Conservation (phyloP, 2,888 invertebrate species). For the Dermolepida albohirtum region DNA sequence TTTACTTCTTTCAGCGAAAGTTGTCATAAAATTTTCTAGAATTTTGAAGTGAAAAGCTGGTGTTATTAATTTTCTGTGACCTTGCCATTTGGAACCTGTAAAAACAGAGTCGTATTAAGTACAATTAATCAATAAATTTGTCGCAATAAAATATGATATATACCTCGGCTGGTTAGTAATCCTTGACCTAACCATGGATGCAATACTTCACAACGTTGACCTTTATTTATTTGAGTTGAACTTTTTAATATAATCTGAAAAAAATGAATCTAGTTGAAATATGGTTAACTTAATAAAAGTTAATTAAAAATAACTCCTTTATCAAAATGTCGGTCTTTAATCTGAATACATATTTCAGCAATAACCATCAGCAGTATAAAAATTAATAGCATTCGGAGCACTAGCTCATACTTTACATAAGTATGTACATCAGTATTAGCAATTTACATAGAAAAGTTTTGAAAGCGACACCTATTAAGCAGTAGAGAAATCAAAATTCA, state of each 20-base stretch:
- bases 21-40: constrained; percentile 55
- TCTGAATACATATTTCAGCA: too few species aligned
- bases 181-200: constrained; percentile 40
- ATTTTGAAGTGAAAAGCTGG: constrained; percentile 58
- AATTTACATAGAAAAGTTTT: too few species aligned
- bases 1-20: constrained; percentile 55
- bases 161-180: constrained; percentile 35
- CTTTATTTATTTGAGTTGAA: constrained; percentile 32
- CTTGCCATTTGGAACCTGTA: constrained; percentile 51
- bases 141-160: not conserved
- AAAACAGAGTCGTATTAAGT: not conserved
- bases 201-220: constrained; percentile 9
- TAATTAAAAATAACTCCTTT: too few species aligned
- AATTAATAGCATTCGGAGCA: too few species aligned
- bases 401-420: too few species aligned
- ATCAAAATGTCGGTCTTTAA: too few species aligned
- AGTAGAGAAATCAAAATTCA: too few species aligned
- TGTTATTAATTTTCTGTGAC: constrained; percentile 54
- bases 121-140: not conserved
- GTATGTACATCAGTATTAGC: too few species aligned
- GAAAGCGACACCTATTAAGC: too few species aligned
- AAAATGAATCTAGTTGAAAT: too few species aligned
- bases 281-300: too few species aligned
- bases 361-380: too few species aligned
- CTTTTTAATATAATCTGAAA: constrained; percentile 20